phyloP scores from a whole-genome alignment of 2,888 invertebrate genomes.

The Sinotaia quadrata region DNA sequence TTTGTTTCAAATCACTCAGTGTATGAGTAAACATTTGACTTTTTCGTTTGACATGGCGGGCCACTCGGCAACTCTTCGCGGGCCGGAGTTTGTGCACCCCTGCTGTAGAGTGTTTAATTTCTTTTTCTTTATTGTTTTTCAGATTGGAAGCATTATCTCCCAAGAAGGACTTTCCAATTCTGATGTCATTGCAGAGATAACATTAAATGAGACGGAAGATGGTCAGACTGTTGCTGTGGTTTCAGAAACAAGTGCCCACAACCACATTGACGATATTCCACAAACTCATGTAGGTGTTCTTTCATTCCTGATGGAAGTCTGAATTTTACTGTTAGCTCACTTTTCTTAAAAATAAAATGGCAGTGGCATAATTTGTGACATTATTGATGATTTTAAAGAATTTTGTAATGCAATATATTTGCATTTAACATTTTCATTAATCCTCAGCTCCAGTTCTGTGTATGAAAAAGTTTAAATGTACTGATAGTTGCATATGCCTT shows the following conservation, averaged over 20 bases:
- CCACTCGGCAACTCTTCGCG: too few species aligned
- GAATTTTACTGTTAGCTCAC: neutral
- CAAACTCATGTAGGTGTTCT: neutral
- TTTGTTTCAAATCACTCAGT: too few species aligned
- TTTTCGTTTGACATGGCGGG: too few species aligned
- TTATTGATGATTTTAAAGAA: neutral
- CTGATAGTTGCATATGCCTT: too few species aligned
- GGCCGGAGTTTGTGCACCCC: too few species aligned
- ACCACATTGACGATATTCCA: neutral
- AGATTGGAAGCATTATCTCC: constrained; percentile 23
- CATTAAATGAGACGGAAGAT: constrained; percentile 23
- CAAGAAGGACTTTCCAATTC: constrained; percentile 22
- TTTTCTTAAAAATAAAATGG: neutral
- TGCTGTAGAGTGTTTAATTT: too few species aligned
- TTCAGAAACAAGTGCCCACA: constrained; percentile 14
- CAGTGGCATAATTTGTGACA: neutral
- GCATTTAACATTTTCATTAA: too few species aligned
- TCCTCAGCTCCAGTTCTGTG: too few species aligned
- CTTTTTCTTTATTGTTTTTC: too few species aligned
- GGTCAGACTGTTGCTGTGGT: constrained; percentile 25
- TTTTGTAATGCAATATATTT: neutral
- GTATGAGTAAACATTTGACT: too few species aligned
- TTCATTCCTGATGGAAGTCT: neutral
- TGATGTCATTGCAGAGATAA: constrained; percentile 22
- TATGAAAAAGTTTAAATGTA: too few species aligned